phyloP scores from a whole-genome alignment of 2,797 vertebrate species.

The Aythya fuligula region DNA sequence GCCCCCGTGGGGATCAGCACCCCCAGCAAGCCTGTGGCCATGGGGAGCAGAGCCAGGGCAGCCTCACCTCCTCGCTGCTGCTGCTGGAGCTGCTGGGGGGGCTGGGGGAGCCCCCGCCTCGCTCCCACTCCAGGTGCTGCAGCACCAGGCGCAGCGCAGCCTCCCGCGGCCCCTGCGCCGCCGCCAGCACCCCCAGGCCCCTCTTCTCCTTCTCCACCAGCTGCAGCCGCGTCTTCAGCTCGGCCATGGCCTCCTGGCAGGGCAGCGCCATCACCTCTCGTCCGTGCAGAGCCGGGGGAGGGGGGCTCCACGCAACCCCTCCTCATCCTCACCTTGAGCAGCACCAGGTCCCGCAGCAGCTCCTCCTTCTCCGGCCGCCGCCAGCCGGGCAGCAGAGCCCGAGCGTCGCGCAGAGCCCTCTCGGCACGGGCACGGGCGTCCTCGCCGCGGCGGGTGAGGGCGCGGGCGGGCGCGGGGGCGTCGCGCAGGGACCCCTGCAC shows the following conservation, averaged over 20 bases:
- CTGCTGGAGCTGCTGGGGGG: slow-evolving; percentile 36
- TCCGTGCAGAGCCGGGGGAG: accelerated
- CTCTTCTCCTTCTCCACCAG: slow-evolving; percentile 84
- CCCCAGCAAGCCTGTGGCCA: accelerated
- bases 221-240: slow-evolving; percentile 82
- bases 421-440: slow-evolving; percentile 23
- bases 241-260: slow-evolving; percentile 87
- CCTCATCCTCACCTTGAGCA: slow-evolving; percentile 80
- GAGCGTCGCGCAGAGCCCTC: slow-evolving; percentile 18
- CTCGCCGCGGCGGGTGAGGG: background rate
- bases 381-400: slow-evolving; percentile 67
- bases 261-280: accelerated
- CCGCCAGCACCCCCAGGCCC: slow-evolving; percentile 81
- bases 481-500: slow-evolving; percentile 77
- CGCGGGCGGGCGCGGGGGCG: background rate
- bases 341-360: slow-evolving; percentile 83
- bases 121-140: slow-evolving; percentile 79
- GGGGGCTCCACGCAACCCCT: accelerated
- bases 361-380: slow-evolving; percentile 81
- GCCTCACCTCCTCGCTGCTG: slow-evolving; percentile 13
- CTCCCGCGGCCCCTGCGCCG: slow-evolving; percentile 46
- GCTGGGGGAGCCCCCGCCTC: slow-evolving; percentile 28
- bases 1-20: background rate
- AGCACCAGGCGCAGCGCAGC: slow-evolving; percentile 77
- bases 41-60: background rate